A percentile compares a stretch with the other conserved stretches of the same genome.
phyloP scores from a whole-genome alignment of 2,113 vertebrate genomes.

The Pterophyllum scalare region DNA sequence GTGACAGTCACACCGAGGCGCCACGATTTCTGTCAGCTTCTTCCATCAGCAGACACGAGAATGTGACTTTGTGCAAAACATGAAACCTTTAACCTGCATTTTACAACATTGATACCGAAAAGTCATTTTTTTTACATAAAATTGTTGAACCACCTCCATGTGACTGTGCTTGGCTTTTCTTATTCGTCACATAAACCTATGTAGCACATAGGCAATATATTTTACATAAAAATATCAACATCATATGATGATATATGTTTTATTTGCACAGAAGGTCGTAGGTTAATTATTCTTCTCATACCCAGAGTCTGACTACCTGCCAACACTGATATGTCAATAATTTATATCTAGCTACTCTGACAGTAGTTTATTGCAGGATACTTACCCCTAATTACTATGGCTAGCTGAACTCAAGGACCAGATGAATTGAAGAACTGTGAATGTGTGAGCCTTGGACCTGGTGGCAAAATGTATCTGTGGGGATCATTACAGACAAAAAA shows the following conservation, averaged over 20 bases:
- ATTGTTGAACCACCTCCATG: background rate
- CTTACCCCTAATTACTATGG: background rate
- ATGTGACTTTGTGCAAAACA: background rate
- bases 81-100: rapidly evolving
- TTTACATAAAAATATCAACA: background rate
- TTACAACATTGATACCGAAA: background rate
- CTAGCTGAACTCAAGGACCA: background rate
- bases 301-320: too few species aligned
- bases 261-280: background rate
- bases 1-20: slow-evolving; percentile 4
- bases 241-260: background rate
- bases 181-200: background rate
- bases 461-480: background rate
- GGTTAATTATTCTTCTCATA: background rate
- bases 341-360: background rate
- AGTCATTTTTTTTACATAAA: background rate
- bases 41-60: slow-evolving; percentile 11
- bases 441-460: slow-evolving; percentile 20
- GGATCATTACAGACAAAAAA: background rate
- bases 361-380: slow-evolving; percentile 14
- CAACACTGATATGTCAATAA: background rate
- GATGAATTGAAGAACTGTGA: background rate
- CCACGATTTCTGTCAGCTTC: background rate
- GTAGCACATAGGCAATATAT: background rate
- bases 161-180: background rate